These are phyloP conservation scores for Mustela lutreola DNA, from an alignment of 2,113 vertebrate species.

Conservation along the genomic window DNA sequence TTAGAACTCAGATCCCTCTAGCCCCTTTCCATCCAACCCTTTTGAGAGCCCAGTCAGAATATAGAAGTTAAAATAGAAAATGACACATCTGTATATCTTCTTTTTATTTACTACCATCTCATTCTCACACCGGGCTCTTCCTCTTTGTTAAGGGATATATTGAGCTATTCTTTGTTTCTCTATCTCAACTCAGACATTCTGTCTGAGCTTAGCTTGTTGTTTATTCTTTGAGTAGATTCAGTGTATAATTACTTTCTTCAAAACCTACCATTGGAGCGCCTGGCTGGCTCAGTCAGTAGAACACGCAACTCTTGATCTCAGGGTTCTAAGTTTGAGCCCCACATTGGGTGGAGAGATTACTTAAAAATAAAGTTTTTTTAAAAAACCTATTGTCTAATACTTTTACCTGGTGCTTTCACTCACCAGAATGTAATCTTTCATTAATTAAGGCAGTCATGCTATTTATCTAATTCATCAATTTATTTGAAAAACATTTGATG, in stretches of 20 bases:
- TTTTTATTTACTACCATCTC: background rate
- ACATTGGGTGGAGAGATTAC: background rate
- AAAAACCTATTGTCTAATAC: background rate
- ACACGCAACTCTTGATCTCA: background rate
- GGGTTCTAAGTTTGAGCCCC: background rate
- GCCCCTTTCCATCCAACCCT: background rate
- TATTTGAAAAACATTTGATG: background rate
- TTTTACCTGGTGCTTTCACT: background rate
- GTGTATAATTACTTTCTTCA: background rate
- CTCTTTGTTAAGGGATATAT: background rate
- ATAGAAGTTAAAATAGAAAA: background rate
- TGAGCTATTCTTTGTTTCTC: background rate
- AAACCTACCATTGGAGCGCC: background rate
- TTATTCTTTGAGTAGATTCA: slow-evolving; percentile 8
- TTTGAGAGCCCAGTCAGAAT: background rate
- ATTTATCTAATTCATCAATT: background rate
- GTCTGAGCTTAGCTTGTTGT: background rate
- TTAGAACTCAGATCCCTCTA: background rate
- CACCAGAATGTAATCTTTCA: background rate
- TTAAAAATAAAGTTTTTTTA: background rate
- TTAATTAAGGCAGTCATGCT: background rate
- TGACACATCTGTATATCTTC: background rate
- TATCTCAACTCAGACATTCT: background rate
- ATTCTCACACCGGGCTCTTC: background rate
- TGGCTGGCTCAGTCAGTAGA: background rate